Base-by-base conservation (phyloP, 2,797 vertebrate genomes). In the Mus caroli region DNA sequence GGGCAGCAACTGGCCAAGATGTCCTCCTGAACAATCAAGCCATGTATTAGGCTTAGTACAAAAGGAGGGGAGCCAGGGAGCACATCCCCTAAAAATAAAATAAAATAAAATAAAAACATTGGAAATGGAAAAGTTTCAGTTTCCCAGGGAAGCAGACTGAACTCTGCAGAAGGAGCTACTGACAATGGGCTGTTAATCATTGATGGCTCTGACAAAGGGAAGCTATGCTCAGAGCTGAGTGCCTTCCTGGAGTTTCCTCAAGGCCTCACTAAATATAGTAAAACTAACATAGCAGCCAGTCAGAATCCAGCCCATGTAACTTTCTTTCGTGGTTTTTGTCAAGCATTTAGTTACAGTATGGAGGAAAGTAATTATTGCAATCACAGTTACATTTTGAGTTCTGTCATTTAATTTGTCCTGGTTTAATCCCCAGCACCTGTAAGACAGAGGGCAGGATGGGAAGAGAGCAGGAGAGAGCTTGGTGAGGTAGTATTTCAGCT, bases 321-420 rank as follows among this genome's bases (percentile, higher is more conserved):
- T 67, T 17, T 14, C 15, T 22, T 60, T 1, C 7, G 12, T 17
- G 37, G 34, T 34, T 71, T 24, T 54, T 15, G 46, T 69, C 7
- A 71, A 69, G 7, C 15, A 54, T 26, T 67, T 52, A 37, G 62
- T 69, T 52, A 86, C 31, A n/a, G 12, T 31, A 14, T 14, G 0
- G 17, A 64, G 9, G 31, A 14, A 67, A 69, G 31, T 67, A 85
- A 52, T n/a, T 67, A 10, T 37, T n/a, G 15, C 9, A 58, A 37
- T 43, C 52, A 73, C 28, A 73, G 34, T 86, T 83, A 92, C 20
- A 60, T 28, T 95, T 90, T 64, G 50, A 34, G 77, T 31, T 92
- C 34, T 87, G 4, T 56, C 43, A 31, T 73, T 91, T 92, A 46
- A 58, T 71, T 91, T 64, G 50, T 19, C 13, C 60, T 26, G 60